Evolutionary conservation across 1,140 invertebrate species (phyloP).

Genomic region (Eufriesea mexicana): DNA sequence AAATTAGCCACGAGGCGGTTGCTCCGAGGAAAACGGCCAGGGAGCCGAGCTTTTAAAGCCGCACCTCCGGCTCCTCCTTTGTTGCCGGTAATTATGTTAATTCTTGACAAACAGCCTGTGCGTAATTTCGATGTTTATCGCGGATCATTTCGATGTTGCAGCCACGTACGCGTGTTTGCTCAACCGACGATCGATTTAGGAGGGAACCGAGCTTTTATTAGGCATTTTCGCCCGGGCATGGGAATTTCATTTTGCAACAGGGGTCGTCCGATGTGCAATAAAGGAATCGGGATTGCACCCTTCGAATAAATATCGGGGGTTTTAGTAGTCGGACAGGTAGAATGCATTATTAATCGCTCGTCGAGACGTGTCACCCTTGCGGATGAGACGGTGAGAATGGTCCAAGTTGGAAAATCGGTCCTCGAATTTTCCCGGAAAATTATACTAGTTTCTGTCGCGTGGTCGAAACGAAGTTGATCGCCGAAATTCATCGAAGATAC

Average conservation of each 20-base stretch:
- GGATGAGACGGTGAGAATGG: too few relatives aligned
- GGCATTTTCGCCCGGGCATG: neutral
- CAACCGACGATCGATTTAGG: neutral
- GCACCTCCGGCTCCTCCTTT: neutral
- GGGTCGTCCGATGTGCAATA: neutral
- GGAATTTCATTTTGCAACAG: neutral
- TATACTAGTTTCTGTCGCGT: neutral
- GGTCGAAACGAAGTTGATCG: neutral
- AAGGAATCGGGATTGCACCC: neutral
- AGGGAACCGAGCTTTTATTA: neutral
- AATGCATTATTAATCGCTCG: too few relatives aligned
- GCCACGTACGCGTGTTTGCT: neutral
- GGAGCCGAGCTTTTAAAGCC: neutral
- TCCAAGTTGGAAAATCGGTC: too few relatives aligned
- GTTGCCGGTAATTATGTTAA: constrained; percentile 38
- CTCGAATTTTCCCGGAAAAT: too few relatives aligned
- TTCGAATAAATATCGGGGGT: neutral
- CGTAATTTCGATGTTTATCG: constrained; percentile 3
- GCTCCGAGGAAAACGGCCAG: constrained; percentile 25
- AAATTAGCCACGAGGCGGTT: constrained; percentile 20
- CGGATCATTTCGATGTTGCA: neutral
- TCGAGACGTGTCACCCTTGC: too few relatives aligned
- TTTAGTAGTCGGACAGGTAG: neutral
- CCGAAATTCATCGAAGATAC: neutral
- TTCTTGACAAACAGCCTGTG: constrained; percentile 7